A percentile compares a stretch with the other conserved stretches of the same genome.
Evolutionary conservation across 2,113 vertebrate species (phyloP).

Genomic region (Xenopus borealis): DNA sequence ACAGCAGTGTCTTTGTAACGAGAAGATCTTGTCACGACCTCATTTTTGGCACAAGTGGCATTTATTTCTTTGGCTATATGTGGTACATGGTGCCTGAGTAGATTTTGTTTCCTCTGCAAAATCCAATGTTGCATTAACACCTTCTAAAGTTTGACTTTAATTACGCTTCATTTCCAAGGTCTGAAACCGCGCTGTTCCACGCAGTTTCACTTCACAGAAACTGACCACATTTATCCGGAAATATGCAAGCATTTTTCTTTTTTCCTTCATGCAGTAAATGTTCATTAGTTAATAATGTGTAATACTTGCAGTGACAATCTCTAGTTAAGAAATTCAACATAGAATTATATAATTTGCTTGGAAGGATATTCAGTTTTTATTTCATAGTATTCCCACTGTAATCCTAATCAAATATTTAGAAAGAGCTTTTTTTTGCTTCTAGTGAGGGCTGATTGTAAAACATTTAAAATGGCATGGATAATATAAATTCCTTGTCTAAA

Average conservation of each 20-base stretch:
- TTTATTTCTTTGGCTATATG: constrained; percentile 10
- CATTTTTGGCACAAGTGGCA: constrained; percentile 15
- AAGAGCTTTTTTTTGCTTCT: background rate
- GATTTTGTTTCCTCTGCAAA: constrained; percentile 25
- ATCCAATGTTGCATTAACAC: constrained; percentile 27
- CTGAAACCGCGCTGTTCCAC: background rate
- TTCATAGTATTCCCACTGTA: background rate
- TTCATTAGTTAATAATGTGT: background rate
- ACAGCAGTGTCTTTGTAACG: constrained; percentile 11
- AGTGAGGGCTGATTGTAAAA: no score
- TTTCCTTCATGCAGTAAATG: background rate
- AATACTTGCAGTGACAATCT: constrained; percentile 1
- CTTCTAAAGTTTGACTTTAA: constrained; percentile 29
- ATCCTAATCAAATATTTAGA: background rate
- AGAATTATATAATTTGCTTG: background rate
- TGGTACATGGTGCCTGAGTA: constrained; percentile 9
- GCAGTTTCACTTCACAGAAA: no score
- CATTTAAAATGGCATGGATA: no score
- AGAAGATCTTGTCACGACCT: constrained; percentile 12
- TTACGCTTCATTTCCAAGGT: background rate
- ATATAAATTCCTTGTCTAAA: no score
- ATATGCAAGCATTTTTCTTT: background rate
- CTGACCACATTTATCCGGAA: no score
- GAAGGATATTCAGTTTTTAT: background rate
- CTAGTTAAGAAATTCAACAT: background rate